These are phyloP conservation scores for Hydrophis major DNA, from an alignment of 2,797 vertebrate species.

Conservation along the genomic window DNA sequence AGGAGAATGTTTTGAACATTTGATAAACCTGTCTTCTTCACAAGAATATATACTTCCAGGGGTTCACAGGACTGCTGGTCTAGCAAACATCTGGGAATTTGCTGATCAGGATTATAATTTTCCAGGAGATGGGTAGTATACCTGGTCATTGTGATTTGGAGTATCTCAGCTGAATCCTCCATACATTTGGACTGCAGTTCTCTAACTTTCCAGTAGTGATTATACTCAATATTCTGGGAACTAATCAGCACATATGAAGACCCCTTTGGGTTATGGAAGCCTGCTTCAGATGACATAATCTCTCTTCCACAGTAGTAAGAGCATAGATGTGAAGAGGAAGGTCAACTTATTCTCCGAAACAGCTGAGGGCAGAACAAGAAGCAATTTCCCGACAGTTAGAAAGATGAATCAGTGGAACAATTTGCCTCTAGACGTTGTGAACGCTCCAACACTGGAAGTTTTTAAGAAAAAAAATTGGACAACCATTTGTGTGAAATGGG, in stretches of 20 bases:
- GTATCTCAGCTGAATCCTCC: neutral
- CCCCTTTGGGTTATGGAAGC: neutral
- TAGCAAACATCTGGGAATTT: neutral
- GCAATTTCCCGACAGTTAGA: too few species aligned
- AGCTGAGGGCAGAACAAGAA: too few species aligned
- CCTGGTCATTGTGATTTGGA: neutral
- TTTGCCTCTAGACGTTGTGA: too few species aligned
- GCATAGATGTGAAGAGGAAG: neutral
- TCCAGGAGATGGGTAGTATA: neutral
- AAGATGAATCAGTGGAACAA: too few species aligned
- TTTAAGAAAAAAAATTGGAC: too few species aligned
- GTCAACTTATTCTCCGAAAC: too few species aligned
- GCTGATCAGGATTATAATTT: neutral
- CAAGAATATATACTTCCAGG: neutral
- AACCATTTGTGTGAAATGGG: too few species aligned
- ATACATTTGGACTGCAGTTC: neutral
- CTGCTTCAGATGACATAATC: neutral
- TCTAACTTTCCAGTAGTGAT: neutral
- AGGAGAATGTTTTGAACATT: neutral
- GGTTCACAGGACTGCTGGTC: neutral
- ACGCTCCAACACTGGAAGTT: too few species aligned
- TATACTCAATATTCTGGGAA: neutral
- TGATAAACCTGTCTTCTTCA: neutral
- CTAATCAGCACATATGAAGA: neutral
- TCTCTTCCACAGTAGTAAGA: neutral